phyloP scores from a whole-genome alignment of 2,113 vertebrate genomes.

The Malurus elegans region DNA sequence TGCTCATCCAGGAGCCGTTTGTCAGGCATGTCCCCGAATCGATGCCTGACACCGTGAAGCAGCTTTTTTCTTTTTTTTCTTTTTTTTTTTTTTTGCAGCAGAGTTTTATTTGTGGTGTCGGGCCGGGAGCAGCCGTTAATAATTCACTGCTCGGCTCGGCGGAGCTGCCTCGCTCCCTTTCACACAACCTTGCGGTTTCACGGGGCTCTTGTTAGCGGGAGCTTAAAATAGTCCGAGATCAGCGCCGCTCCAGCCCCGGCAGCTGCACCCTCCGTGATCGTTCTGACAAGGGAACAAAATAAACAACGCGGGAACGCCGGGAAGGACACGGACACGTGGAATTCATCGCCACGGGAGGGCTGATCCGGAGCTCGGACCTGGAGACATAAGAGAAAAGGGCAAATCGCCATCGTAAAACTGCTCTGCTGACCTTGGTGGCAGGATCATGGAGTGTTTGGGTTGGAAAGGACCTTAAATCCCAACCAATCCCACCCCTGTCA shows the following conservation, averaged over 20 bases:
- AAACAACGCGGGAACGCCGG: not conserved
- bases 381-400: not conserved
- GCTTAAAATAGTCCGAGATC: constrained; percentile 54
- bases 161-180: too few relatives aligned
- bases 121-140: too few relatives aligned
- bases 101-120: too few relatives aligned
- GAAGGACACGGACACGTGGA: not conserved
- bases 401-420: not conserved
- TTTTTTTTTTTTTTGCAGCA: too few relatives aligned
- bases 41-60: too few relatives aligned
- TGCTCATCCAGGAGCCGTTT: too few relatives aligned
- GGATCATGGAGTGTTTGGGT: not conserved
- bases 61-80: too few relatives aligned
- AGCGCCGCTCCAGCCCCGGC: not conserved
- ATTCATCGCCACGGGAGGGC: not conserved
- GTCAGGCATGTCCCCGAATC: too few relatives aligned
- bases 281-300: constrained; percentile 37
- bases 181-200: too few relatives aligned
- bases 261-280: not conserved
- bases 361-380: rapidly evolving
- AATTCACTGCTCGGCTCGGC: too few relatives aligned
- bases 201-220: not conserved
- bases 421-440: not conserved
- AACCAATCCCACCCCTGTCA: not conserved
- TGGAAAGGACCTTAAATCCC: not conserved